Evolutionary conservation across 2,888 invertebrate species (phyloP).

Genomic region (Thera obeliscata): DNA sequence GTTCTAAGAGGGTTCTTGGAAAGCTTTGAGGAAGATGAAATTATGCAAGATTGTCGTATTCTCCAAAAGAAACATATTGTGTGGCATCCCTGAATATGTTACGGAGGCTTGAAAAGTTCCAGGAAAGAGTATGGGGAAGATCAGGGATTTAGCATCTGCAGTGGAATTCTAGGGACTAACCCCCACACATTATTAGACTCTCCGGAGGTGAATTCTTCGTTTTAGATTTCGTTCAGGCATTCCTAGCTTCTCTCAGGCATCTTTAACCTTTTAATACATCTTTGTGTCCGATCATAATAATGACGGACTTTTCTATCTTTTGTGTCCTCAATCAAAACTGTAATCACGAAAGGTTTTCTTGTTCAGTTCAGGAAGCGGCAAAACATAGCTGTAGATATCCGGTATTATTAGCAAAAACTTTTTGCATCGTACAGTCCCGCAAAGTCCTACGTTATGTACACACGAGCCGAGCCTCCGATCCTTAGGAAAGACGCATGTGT

Average conservation of each 20-base stretch:
- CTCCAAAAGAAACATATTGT: conserved; percentile 2
- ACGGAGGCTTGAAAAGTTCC: conserved; percentile 4
- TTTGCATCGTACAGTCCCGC: conserved; percentile 42
- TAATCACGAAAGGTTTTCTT: neutral
- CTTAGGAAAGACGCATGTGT: conserved; percentile 15
- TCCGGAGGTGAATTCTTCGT: neutral
- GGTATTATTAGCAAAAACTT: conserved; percentile 28
- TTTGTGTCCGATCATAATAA: too few species aligned
- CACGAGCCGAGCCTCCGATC: conserved; percentile 45
- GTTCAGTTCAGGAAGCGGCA: conserved; percentile 15
- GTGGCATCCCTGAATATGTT: conserved; percentile 3
- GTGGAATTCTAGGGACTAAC: neutral
- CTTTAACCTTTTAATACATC: too few species aligned
- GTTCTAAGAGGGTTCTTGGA: conserved; percentile 22
- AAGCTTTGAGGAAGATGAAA: conserved; percentile 24
- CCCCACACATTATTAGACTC: neutral
- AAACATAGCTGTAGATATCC: conserved; percentile 9
- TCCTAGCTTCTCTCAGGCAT: neutral
- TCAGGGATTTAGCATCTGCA: neutral
- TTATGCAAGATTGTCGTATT: conserved; percentile 20
- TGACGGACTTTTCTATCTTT: too few species aligned
- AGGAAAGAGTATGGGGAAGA: conserved; percentile 8
- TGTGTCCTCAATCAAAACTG: neutral
- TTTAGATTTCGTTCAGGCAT: neutral
- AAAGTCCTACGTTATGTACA: conserved; percentile 49